phyloP scores from a whole-genome alignment of 2,113 vertebrate species.

The Sturnira hondurensis region DNA sequence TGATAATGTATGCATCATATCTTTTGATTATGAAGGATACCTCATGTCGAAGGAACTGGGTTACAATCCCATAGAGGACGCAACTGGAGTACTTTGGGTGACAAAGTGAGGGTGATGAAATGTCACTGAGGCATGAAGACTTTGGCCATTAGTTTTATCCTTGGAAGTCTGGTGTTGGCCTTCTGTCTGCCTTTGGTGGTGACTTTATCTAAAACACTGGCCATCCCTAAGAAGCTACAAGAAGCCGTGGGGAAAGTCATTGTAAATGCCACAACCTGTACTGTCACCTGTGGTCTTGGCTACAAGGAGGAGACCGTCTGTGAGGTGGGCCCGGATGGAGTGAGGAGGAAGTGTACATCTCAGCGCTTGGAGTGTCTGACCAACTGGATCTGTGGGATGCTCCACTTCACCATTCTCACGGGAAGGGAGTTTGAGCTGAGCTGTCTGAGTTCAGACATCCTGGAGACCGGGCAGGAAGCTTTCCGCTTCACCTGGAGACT shows the following conservation, averaged over 20 bases:
- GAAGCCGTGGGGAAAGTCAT: conserved; percentile 56
- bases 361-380: conserved; percentile 77
- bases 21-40: background rate
- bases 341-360: conserved; percentile 64
- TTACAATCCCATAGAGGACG: background rate
- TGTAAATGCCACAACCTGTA: conserved; percentile 82
- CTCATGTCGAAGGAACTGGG: background rate
- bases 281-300: conserved; percentile 89
- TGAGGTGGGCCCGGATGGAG: conserved; percentile 37
- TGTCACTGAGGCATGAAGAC: background rate
- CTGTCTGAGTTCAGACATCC: conserved; percentile 81
- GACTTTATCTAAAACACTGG: background rate
- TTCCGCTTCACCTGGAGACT: conserved; percentile 86
- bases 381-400: conserved; percentile 86
- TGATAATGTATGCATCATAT: background rate
- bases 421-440: conserved; percentile 80
- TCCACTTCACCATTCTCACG: conserved; percentile 68
- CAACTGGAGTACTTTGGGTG: background rate
- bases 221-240: conserved; percentile 57
- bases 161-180: background rate
- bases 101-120: background rate
- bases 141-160: fast-evolving
- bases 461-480: conserved; percentile 61
- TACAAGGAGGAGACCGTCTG: conserved; percentile 84
- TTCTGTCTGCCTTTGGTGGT: background rate